These are phyloP conservation scores for Anarhynchus alexandrinus DNA, from an alignment of 2,113 vertebrate genomes.

Conservation along the genomic window DNA sequence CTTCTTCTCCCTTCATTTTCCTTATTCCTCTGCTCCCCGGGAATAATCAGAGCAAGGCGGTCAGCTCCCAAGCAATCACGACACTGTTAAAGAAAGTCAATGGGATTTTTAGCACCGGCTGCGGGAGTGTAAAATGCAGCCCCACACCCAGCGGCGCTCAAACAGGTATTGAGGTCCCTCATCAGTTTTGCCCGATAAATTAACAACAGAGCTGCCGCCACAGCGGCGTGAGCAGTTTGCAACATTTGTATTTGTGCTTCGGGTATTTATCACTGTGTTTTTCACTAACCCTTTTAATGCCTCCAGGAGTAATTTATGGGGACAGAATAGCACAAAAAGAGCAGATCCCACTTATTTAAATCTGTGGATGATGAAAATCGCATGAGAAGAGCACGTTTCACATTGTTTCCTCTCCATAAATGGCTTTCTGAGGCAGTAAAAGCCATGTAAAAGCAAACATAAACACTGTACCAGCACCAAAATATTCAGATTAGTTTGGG, in stretches of 20 bases:
- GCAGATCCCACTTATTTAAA: slow-evolving; percentile 24
- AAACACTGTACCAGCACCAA: neutral
- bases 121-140: neutral
- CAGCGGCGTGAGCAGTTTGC: neutral
- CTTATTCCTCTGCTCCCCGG: neutral
- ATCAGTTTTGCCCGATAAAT: slow-evolving; percentile 25
- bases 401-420: neutral
- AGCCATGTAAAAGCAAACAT: slow-evolving; percentile 8
- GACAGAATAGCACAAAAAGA: neutral
- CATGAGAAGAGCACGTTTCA: slow-evolving; percentile 17
- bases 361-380: slow-evolving; percentile 7
- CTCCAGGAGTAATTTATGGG: slow-evolving; percentile 45
- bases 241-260: neutral
- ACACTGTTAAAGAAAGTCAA: neutral
- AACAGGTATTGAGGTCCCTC: neutral
- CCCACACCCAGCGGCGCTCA: neutral
- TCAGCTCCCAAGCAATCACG: neutral
- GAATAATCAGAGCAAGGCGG: neutral
- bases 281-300: slow-evolving; percentile 47
- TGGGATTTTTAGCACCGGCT: neutral
- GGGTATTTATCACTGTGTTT: slow-evolving; percentile 42
- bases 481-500: neutral
- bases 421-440: slow-evolving; percentile 23
- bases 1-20: neutral
- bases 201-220: slow-evolving; percentile 21